Evolutionary conservation across 1,140 invertebrate species (phyloP).

Genomic region (Druon quercuslanigerum): DNA sequence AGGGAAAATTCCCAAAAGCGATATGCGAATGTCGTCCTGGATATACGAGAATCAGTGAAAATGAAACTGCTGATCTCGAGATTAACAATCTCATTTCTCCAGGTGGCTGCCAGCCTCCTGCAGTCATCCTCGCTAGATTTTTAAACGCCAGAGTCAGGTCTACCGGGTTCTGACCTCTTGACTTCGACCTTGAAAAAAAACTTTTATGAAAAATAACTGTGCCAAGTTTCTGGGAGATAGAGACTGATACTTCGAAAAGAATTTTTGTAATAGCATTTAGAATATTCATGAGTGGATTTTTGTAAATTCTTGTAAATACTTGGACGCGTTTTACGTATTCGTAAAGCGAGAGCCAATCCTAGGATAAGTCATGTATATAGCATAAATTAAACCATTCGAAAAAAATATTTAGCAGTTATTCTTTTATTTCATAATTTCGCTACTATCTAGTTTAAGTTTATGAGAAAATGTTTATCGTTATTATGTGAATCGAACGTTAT

Average conservation of each 20-base stretch:
- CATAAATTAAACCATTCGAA: not conserved
- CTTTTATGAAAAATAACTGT: slow-evolving; percentile 6
- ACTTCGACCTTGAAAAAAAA: slow-evolving; percentile 40
- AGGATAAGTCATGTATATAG: not conserved
- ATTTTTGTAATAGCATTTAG: slow-evolving; percentile 40
- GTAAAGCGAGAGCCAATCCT: not conserved
- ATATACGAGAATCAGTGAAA: slow-evolving; percentile 72
- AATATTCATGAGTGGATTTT: slow-evolving; percentile 38
- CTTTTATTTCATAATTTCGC: not conserved
- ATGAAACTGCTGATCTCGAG: slow-evolving; percentile 55
- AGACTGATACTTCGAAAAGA: not conserved
- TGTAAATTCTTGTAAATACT: slow-evolving; percentile 31
- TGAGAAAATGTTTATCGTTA: no score
- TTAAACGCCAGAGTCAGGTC: slow-evolving; percentile 67
- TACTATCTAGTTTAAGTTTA: not conserved
- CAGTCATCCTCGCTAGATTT: slow-evolving; percentile 74
- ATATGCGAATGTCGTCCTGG: slow-evolving; percentile 85
- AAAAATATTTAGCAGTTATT: not conserved
- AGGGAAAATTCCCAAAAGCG: slow-evolving; percentile 69
- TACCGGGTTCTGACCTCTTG: slow-evolving; percentile 43
- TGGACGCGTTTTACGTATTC: slow-evolving; percentile 6
- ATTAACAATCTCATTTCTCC: slow-evolving; percentile 58
- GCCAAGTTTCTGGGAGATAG: slow-evolving; percentile 32
- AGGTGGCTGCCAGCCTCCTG: slow-evolving; percentile 72
- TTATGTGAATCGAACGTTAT: no score